Conservation (phyloP, 30 jellyfish, hydroid and myxozoan species). For the Aurelia sp. region DNA sequence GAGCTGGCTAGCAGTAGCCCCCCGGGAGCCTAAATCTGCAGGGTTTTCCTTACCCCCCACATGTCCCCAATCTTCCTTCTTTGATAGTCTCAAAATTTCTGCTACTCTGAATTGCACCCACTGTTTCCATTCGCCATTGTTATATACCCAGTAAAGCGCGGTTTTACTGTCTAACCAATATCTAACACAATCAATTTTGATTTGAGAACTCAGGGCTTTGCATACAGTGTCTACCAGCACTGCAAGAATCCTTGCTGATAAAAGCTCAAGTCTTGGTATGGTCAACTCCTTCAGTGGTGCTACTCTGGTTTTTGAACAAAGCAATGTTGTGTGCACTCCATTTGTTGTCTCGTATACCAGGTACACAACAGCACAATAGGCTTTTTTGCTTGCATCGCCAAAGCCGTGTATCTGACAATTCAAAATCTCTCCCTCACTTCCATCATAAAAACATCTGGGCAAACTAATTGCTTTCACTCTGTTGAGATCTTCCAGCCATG, state of each 20-base stretch:
- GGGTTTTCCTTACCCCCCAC: conserved; percentile 70
- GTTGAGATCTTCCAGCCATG: conserved; percentile 28
- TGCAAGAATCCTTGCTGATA: conserved; percentile 63
- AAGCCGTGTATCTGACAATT: conserved; percentile 57
- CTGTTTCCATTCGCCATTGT: conserved; percentile 61
- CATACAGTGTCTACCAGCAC: conserved; percentile 45
- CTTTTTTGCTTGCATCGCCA: conserved; percentile 55
- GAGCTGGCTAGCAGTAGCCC: conserved; percentile 38
- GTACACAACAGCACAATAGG: conserved; percentile 18
- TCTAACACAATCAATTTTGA: conserved; percentile 33
- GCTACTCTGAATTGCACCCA: conserved; percentile 67
- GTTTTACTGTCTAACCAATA: conserved; percentile 73
- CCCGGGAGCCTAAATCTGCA: conserved; percentile 76
- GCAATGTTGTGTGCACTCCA: conserved; percentile 17
- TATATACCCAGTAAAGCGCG: conserved; percentile 57
- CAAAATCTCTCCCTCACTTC: conserved; percentile 40
- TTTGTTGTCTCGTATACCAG: conserved; percentile 25
- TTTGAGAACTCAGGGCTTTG: conserved; percentile 32
- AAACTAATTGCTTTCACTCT: conserved; percentile 1
- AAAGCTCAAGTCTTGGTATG: conserved; percentile 60
- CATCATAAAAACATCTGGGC: conserved; percentile 34
- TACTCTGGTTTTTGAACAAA: conserved; percentile 61
- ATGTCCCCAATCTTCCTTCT: conserved; percentile 66
- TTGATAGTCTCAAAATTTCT: conserved; percentile 38
- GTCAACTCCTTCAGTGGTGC: conserved; percentile 58